Conservation (phyloP, 2,888 invertebrate species). For the Zeuzera pyrina region DNA sequence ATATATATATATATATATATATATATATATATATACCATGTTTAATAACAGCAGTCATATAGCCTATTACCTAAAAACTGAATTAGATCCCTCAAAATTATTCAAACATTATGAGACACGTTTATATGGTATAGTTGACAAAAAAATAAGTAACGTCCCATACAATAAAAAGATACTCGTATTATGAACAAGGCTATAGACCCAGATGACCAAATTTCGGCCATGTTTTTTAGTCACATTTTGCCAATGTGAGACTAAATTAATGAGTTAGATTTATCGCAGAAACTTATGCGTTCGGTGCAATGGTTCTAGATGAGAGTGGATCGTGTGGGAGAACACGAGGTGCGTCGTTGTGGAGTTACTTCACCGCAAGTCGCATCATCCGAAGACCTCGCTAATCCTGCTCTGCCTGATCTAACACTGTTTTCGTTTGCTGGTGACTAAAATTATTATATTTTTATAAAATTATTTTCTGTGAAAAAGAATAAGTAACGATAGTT, state of each 20-base stretch:
- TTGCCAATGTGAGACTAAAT: background rate
- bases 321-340: slow-evolving; percentile 33
- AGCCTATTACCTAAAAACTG: too few species aligned
- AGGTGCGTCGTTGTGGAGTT: slow-evolving; percentile 31
- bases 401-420: slow-evolving; percentile 40
- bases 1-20: too few species aligned
- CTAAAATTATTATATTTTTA: too few species aligned
- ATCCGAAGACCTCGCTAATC: slow-evolving; percentile 28
- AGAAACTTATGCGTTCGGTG: background rate
- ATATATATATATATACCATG: too few species aligned
- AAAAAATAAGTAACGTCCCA: too few species aligned
- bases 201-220: background rate
- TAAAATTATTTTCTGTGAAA: too few species aligned
- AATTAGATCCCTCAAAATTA: too few species aligned
- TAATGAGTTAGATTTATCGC: background rate
- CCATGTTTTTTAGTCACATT: background rate
- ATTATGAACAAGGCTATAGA: background rate
- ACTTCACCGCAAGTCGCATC: slow-evolving; percentile 19
- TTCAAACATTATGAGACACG: too few species aligned
- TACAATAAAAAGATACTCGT: background rate
- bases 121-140: too few species aligned
- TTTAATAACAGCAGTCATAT: too few species aligned
- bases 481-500: too few species aligned
- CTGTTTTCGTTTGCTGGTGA: slow-evolving; percentile 41
- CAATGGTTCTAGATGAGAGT: slow-evolving; percentile 26